Evolutionary conservation across 2,888 invertebrate genomes (phyloP), one percentile per base, ranked within the genome.

Genomic region (Eupithecia exiguata): DNA sequence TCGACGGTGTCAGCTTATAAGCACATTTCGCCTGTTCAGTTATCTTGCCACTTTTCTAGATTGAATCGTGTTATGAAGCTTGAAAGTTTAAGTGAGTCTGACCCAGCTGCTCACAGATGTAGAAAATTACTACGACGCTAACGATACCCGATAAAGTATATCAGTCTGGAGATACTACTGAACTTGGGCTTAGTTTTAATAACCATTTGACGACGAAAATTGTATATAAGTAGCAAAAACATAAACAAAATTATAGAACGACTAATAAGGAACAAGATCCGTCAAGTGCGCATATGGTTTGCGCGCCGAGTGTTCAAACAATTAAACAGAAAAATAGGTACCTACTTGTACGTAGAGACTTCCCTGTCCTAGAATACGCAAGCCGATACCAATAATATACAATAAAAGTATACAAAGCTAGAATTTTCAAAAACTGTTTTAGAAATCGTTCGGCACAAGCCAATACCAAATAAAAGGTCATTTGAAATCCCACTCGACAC

Each of bases 51-150:
- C 69, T 74, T 71, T 43, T 25, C 43, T 69, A 35, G 62, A 68
- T 40, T 35, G 74, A n/a, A 69, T 53, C 40, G 65, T 46, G 68
- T 72, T 75, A 68, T 62, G 67, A 70, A 67, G 63, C 75, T 62
- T 72, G 25, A 72, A 72, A 75, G 40, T 75, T 69, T 69, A 43
- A 67, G 62, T 62, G 69, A 68, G 35, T 49, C 61, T 65, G 69
- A 67, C 69, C 71, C 40, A 71, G 49, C 71, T 69, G 67, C 43
- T 71, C 49, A 62, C 67, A 71, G 74, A 46, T 69, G 71, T 69
- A 69, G 69, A 75, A 72, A 68, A 72, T 72, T 74, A 74, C 67
- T 38, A 40, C 5, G 38, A 61, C 21, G 58, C 14, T 58, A 53
- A 53, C 53, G 21, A 12, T 21, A 21, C 5, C n/a, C 21, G 14